Base-by-base conservation (phyloP, 2,888 invertebrate species). In the Heliconius erato region DNA sequence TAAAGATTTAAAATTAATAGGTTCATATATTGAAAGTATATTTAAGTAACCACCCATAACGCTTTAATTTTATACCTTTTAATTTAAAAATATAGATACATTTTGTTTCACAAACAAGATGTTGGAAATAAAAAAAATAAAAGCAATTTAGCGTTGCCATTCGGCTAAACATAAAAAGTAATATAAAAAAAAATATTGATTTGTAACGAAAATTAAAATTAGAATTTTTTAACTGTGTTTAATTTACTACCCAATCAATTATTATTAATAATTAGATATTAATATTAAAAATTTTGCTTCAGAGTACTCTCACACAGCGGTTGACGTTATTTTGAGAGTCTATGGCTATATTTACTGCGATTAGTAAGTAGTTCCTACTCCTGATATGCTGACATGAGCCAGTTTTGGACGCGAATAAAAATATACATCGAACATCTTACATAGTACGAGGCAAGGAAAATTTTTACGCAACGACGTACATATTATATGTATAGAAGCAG, bases 321-420 rank as follows among this genome's bases (percentile, higher is more conserved):
- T 74, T 78, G 54, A 79, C 81, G 49, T 63, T 82, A 79, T 85
- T 82, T 84, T 32, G 5, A 72, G 81, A 83, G 82, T 84, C 83
- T 40, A 83, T 54, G 78, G 68, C 82, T 84, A 84, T 71, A 82
- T 83, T 80, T 84, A 84, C 23, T 79, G 28, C 74, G 80, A 83
- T 80, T 71, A 80, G 78, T 76, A 83, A 80, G 78, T 76, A 83
- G 83, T 84, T 82, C 74, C 79, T 76, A 79, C 83, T 74, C 79
- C 83, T 77, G 74, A 84, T 69, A 79, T 79, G 79, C 72, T 83
- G 83, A 84, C 83, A 81, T 83, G 83, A 81, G 79, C 83, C 83
- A 79, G 81, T 84, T 84, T 84, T 69, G 83, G 68, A 74, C 68
- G 26, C 35, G 81, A 74, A 78, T 83, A 83, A 81, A 83, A 82